Conservation (phyloP, 2,113 vertebrate species). For the Struthio camelus region DNA sequence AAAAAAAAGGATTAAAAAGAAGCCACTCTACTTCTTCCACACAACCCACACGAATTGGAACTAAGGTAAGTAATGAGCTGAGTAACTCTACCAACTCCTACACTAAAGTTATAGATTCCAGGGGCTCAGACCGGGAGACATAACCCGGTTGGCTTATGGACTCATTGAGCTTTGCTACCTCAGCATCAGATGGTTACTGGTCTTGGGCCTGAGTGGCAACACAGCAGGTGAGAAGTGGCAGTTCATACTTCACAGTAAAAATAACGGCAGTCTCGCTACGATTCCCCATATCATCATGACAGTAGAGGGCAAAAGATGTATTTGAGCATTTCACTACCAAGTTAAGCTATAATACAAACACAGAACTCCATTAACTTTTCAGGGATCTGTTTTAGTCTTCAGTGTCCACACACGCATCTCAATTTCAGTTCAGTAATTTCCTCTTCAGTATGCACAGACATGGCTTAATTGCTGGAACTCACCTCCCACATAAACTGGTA, state of each 20-base stretch:
- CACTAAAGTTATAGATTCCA: neutral
- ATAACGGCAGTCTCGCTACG: neutral
- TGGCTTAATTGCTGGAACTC: neutral
- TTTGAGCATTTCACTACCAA: neutral
- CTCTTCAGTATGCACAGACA: neutral
- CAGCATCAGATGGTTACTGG: neutral
- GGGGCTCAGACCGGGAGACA: neutral
- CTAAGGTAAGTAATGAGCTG: neutral
- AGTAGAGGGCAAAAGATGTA: neutral
- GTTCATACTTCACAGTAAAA: neutral
- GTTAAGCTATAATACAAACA: neutral
- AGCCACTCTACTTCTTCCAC: neutral
- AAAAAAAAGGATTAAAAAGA: neutral
- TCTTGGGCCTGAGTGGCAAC: neutral
- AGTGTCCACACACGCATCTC: neutral
- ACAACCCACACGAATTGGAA: neutral
- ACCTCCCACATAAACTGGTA: neutral
- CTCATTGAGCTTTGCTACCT: neutral
- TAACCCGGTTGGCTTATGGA: neutral
- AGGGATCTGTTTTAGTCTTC: neutral
- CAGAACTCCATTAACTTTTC: neutral
- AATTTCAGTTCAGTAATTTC: neutral
- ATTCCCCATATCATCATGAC: neutral
- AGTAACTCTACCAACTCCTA: neutral
- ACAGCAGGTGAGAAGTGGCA: neutral